Evolutionary conservation across 1,140 invertebrate species (phyloP).

Genomic region (Trichonephila inaurata): DNA sequence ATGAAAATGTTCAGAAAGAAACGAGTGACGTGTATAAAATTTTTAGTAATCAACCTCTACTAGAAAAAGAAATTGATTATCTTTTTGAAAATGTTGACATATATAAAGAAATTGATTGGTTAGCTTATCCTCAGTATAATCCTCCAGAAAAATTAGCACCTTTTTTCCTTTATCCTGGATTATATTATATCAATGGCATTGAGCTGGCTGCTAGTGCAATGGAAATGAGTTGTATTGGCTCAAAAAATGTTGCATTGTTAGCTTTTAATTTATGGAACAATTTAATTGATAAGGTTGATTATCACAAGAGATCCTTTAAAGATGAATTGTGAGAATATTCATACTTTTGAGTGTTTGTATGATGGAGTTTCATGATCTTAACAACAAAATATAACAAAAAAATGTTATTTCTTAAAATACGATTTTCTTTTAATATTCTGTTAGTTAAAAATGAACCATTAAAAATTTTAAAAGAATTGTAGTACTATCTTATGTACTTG

Average conservation of each 20-base stretch:
- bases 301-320: constrained; percentile 24
- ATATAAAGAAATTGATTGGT: constrained; percentile 82
- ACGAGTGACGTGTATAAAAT: constrained; percentile 83
- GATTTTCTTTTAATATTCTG: no score
- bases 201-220: constrained; percentile 87
- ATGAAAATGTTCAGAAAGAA: constrained; percentile 71
- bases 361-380: background rate
- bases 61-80: constrained; percentile 81
- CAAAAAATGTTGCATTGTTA: constrained; percentile 85
- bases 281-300: constrained; percentile 50
- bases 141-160: constrained; percentile 80
- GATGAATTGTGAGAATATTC: constrained; percentile 53
- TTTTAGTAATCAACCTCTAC: constrained; percentile 83
- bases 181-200: constrained; percentile 87
- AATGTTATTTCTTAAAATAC: no score
- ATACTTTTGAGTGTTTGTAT: background rate
- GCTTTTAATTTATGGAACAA: constrained; percentile 79
- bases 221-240: constrained; percentile 87
- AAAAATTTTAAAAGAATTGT: no score
- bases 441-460: no score
- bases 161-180: constrained; percentile 83
- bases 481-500: no score
- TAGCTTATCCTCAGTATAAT: constrained; percentile 85
- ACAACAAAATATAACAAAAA: no score
- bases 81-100: constrained; percentile 83